These are phyloP conservation scores for Dryas iulia DNA, from an alignment of 1,140 invertebrate species.

Conservation along the genomic window DNA sequence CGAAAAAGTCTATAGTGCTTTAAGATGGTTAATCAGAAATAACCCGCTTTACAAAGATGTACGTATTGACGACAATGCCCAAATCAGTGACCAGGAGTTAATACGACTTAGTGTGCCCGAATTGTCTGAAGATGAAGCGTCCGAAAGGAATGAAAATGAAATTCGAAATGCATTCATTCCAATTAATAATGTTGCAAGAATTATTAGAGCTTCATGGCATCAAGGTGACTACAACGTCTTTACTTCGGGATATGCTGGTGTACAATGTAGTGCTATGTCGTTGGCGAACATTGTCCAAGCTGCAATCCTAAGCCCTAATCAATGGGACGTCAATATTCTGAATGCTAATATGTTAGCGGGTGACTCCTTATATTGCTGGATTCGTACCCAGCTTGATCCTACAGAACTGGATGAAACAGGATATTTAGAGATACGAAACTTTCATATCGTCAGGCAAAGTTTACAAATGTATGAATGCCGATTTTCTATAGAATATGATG, in stretches of 20 bases:
- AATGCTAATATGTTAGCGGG: slow-evolving; percentile 19
- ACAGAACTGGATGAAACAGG: slow-evolving; percentile 19
- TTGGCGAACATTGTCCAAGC: slow-evolving; percentile 21
- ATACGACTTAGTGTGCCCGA: slow-evolving; percentile 21
- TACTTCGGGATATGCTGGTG: slow-evolving; percentile 24
- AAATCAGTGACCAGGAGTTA: slow-evolving; percentile 17
- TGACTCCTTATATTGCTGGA: slow-evolving; percentile 20
- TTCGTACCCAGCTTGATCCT: slow-evolving; percentile 20
- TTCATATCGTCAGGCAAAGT: slow-evolving; percentile 28
- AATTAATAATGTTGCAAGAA: slow-evolving; percentile 24
- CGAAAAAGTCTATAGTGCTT: slow-evolving; percentile 36
- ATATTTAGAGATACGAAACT: slow-evolving; percentile 16
- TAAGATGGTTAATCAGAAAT: slow-evolving; percentile 30
- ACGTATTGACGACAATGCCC: slow-evolving; percentile 28
- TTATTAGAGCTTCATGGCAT: slow-evolving; percentile 29
- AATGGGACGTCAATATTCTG: slow-evolving; percentile 19
- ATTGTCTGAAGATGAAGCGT: slow-evolving; percentile 21
- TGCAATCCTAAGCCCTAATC: slow-evolving; percentile 10
- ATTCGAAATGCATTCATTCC: slow-evolving; percentile 18
- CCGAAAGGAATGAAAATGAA: slow-evolving; percentile 18
- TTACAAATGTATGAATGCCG: slow-evolving; percentile 30
- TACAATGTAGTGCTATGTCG: slow-evolving; percentile 35
- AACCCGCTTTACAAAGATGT: slow-evolving; percentile 39
- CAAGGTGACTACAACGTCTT: slow-evolving; percentile 23
- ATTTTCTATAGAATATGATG: slow-evolving; percentile 38